Evolutionary conservation across 2,888 invertebrate species (phyloP).

Genomic region (Tachina lurida): DNA sequence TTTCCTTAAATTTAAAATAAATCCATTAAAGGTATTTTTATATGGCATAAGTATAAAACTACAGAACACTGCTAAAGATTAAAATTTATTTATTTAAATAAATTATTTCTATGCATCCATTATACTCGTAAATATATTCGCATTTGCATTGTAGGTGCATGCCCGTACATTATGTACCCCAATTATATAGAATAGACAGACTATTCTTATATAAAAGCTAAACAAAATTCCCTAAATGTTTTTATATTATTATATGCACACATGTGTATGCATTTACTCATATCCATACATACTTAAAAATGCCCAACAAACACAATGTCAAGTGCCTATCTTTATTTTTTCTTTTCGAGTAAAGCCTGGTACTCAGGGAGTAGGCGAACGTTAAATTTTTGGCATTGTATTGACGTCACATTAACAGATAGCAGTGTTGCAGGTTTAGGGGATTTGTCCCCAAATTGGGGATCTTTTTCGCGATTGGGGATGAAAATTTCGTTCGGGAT

Average conservation of each 20-base stretch:
- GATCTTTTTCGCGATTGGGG: too few relatives aligned
- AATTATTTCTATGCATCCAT: background rate
- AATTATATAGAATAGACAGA: background rate
- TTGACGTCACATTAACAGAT: too few relatives aligned
- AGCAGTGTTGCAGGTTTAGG: too few relatives aligned
- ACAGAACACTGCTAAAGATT: background rate
- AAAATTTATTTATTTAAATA: slow-evolving; percentile 32
- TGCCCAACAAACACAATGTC: too few relatives aligned
- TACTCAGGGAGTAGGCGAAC: too few relatives aligned
- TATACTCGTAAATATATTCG: slow-evolving; percentile 1
- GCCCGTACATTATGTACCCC: background rate
- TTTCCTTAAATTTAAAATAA: slow-evolving; percentile 19
- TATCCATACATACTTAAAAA: background rate
- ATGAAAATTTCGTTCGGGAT: too few relatives aligned
- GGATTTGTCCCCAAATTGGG: too few relatives aligned
- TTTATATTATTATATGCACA: background rate
- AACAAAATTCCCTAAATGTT: background rate
- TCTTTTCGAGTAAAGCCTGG: too few relatives aligned
- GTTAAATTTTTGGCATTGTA: too few relatives aligned
- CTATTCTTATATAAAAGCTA: background rate
- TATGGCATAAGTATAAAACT: background rate
- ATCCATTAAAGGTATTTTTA: too few relatives aligned
- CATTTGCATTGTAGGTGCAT: background rate
- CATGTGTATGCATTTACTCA: background rate
- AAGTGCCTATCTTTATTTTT: too few relatives aligned